These are phyloP conservation scores for Holocentrus rufus DNA, from an alignment of 2,797 vertebrate species.

Conservation along the genomic window DNA sequence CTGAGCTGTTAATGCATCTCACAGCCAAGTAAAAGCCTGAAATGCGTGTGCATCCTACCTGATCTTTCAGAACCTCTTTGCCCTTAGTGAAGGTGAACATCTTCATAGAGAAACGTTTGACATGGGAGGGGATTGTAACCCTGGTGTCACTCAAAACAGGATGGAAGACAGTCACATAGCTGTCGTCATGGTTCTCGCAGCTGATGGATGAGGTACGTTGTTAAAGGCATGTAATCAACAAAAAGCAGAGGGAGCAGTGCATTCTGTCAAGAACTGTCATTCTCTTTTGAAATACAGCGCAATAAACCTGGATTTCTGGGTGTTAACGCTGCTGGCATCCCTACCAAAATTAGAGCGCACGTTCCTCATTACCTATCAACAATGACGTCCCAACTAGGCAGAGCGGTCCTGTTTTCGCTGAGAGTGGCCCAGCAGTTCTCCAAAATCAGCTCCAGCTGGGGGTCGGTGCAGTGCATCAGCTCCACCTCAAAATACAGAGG, in stretches of 20 bases:
- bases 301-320: too few relatives aligned
- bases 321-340: too few relatives aligned
- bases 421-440: constrained; percentile 83
- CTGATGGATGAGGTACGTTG: constrained; percentile 44
- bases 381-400: constrained; percentile 83
- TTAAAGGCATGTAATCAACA: background rate
- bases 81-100: constrained; percentile 85
- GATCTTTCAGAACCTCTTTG: constrained; percentile 65
- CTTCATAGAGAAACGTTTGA: constrained; percentile 88
- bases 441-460: constrained; percentile 75
- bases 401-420: constrained; percentile 60
- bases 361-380: constrained; percentile 69
- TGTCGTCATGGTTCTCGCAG: constrained; percentile 76
- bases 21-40: fast-evolving
- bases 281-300: too few relatives aligned
- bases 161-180: constrained; percentile 68
- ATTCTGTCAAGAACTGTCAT: too few relatives aligned
- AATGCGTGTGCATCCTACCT: constrained; percentile 67
- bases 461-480: constrained; percentile 72
- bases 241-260: too few relatives aligned
- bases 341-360: too few relatives aligned
- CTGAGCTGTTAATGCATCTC: background rate
- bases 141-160: constrained; percentile 49
- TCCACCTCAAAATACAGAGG: constrained; percentile 81
- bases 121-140: constrained; percentile 75